phyloP scores from a whole-genome alignment of 2,113 vertebrate species.

The Apodemus sylvaticus region DNA sequence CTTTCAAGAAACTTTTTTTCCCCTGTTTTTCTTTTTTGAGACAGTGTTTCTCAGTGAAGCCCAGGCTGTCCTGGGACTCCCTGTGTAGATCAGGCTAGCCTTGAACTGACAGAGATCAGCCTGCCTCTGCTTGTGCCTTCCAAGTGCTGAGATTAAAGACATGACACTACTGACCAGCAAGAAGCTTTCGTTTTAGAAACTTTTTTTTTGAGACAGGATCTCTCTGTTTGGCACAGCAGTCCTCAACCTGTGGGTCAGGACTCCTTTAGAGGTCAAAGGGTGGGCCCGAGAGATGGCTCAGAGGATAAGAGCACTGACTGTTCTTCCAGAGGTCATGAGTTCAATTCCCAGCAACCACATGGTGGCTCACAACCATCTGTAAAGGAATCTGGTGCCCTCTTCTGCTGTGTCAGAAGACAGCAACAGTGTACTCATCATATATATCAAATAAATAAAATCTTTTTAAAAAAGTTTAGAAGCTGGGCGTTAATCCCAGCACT shows the following conservation, averaged over 20 bases:
- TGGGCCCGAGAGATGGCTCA: no score
- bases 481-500: no score
- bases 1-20: not conserved
- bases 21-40: not conserved
- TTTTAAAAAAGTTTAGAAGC: no score
- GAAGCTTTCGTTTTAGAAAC: not conserved
- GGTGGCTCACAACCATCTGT: no score
- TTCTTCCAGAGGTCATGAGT: no score
- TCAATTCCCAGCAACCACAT: no score
- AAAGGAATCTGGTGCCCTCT: no score
- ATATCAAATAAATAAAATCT: no score
- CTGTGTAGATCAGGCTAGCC: not conserved
- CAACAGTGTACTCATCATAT: no score
- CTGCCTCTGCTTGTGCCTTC: not conserved
- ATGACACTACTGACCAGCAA: not conserved
- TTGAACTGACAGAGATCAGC: not conserved
- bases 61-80: not conserved
- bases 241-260: not conserved
- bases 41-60: not conserved
- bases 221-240: not conserved
- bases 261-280: not conserved
- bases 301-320: no score
- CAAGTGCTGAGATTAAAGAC: not conserved
- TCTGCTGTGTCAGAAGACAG: no score
- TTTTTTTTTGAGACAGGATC: not conserved